Evolutionary conservation across 2,797 vertebrate genomes (phyloP), one percentile per base, ranked within the genome.

Genomic region (Forpus xanthops): DNA sequence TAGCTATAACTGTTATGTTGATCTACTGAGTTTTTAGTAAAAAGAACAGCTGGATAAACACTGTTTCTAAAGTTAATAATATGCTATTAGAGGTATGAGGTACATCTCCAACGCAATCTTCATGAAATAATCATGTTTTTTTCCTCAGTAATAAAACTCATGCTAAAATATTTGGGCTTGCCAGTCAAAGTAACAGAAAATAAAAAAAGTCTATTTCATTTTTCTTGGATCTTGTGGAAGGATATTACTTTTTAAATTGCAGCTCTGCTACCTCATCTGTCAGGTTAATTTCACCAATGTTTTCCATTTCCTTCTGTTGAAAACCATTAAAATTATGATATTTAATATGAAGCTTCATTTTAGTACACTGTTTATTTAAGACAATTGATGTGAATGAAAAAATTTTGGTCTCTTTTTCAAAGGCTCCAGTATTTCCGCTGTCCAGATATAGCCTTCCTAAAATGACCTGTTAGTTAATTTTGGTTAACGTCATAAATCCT

Each of bases 151-250:
- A 82, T 94, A 97, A 96, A 94, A 95, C 87, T 95, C 6, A 94
- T 93, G 62, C 84, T 95, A 89, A 96, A 96, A 96, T 95, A 96
- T 92, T 94, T 95, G 76, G 82, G 60, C 41, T 95, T 93, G 91
- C 94, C 93, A 94, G 83, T 91, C 90, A 94, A 95, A 96, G 96
- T 94, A 96, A 82, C 70, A 94, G 85, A 93, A 92, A 95, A 90
- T 87, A 97, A 96, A 96, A 94, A 80, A 88, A 91, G 68, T 27
- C 53, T 86, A 49, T 91, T 86, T 89, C 7, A 7, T 90, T 93
- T 90, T 90, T 94, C 72, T 96, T 96, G 94, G 93, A 93, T 76
- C 85, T 70, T 73, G 67, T 23, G 28, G 60, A 93, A 89, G 76
- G 75, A 87, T 91, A 93, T 96, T 96, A 71, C 77, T 95, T 90